These are phyloP conservation scores for Myiotriccus ornatus DNA, from an alignment of 2,797 vertebrate species.

Conservation along the genomic window DNA sequence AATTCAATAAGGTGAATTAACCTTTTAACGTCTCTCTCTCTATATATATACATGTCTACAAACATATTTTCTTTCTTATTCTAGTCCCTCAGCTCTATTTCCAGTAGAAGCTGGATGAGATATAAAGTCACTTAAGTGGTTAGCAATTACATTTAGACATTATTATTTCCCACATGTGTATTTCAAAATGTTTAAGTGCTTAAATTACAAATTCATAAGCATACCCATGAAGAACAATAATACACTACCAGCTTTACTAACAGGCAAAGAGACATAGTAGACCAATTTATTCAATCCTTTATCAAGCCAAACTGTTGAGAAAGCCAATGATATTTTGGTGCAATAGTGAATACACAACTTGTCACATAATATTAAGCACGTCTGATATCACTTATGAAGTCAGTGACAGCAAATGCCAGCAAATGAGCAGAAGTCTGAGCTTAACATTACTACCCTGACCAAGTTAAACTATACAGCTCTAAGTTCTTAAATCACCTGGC, in stretches of 20 bases:
- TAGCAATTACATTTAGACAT: not conserved
- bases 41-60: not conserved
- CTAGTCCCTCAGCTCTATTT: not conserved
- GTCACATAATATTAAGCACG: not conserved
- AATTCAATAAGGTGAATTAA: not conserved
- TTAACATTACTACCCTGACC: constrained; percentile 26
- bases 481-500: constrained; percentile 63
- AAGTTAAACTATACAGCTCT: not conserved
- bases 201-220: not conserved
- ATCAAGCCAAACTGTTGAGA: not conserved
- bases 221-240: not conserved
- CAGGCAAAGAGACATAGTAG: not conserved
- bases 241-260: not conserved
- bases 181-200: not conserved
- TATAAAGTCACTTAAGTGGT: not conserved
- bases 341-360: not conserved
- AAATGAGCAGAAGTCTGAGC: constrained; percentile 13
- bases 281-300: not conserved
- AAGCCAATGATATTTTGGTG: not conserved
- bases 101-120: not conserved
- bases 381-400: not conserved
- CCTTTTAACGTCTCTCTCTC: not conserved
- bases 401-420: not conserved
- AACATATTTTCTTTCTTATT: not conserved
- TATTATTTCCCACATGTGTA: not conserved